Evolutionary conservation across 2,888 invertebrate genomes (phyloP).

Genomic region (Copidosoma aretas): DNA sequence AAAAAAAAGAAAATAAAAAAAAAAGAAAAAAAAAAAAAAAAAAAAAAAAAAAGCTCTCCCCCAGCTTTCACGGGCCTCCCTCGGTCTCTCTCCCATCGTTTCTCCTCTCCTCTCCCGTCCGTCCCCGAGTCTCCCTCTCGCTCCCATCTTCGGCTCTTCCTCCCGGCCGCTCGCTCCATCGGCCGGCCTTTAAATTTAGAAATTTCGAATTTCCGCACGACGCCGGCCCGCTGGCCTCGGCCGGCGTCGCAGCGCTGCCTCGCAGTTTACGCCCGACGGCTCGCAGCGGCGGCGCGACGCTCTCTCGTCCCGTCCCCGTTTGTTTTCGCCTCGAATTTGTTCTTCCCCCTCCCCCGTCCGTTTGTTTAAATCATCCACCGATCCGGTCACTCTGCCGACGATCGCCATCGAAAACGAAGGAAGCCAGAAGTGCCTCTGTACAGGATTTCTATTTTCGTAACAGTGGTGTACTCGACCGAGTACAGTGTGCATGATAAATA

Average conservation of each 20-base stretch:
- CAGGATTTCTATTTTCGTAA: background rate
- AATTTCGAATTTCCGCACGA: conserved; percentile 42
- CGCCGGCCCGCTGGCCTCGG: conserved; percentile 28
- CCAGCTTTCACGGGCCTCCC: background rate
- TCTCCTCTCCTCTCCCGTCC: conserved; percentile 4
- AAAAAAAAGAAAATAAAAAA: too few species aligned
- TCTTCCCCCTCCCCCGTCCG: too few species aligned
- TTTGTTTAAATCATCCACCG: too few species aligned
- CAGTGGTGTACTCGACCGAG: background rate
- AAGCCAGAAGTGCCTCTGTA: background rate
- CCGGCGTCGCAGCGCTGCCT: conserved; percentile 1
- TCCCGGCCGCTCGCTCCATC: conserved; percentile 26
- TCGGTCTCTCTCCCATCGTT: background rate
- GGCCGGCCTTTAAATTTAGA: conserved; percentile 40
- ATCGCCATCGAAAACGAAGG: too few species aligned
- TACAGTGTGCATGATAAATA: too few species aligned
- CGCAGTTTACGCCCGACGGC: conserved; percentile 33
- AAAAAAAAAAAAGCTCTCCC: background rate
- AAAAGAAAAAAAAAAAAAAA: too few species aligned
- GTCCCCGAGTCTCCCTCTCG: background rate
- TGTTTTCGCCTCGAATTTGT: background rate
- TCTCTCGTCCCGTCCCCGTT: background rate
- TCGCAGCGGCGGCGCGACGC: background rate
- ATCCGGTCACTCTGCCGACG: too few species aligned
- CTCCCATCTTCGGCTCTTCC: conserved; percentile 7